Evolutionary conservation across 2,113 vertebrate species (phyloP).

Genomic region (Isichthys henryi): DNA sequence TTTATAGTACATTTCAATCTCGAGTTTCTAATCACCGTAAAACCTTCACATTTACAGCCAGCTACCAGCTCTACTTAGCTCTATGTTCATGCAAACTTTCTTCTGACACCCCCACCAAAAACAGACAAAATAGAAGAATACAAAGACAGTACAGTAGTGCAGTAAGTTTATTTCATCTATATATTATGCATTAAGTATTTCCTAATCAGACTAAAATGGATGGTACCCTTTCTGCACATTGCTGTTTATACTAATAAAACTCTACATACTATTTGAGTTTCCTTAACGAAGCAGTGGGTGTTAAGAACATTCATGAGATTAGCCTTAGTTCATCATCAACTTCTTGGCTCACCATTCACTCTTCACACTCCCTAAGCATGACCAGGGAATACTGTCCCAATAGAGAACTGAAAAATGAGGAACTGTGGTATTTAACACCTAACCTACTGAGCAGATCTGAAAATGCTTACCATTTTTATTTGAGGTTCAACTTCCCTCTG

Average conservation of each 20-base stretch:
- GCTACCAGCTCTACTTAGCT: background rate
- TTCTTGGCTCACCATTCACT: too few species aligned
- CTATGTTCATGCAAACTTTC: background rate
- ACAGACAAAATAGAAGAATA: too few species aligned
- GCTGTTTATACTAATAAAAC: background rate
- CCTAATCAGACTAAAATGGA: background rate
- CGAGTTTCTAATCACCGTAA: background rate
- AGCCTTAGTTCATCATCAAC: background rate
- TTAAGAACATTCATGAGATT: background rate
- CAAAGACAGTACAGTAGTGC: too few species aligned
- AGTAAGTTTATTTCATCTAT: too few species aligned
- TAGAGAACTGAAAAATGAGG: background rate
- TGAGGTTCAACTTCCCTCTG: background rate
- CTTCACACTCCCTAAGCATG: background rate
- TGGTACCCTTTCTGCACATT: background rate
- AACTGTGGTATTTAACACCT: background rate
- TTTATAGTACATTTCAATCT: background rate
- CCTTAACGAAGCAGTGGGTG: background rate
- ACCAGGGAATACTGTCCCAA: background rate
- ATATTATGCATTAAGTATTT: background rate
- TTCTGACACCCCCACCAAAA: too few species aligned
- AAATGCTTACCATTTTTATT: background rate
- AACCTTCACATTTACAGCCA: background rate
- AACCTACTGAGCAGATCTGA: background rate
- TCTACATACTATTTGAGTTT: background rate